Evolutionary conservation across 1,140 invertebrate species (phyloP).

Genomic region (Phocides pigmalion): DNA sequence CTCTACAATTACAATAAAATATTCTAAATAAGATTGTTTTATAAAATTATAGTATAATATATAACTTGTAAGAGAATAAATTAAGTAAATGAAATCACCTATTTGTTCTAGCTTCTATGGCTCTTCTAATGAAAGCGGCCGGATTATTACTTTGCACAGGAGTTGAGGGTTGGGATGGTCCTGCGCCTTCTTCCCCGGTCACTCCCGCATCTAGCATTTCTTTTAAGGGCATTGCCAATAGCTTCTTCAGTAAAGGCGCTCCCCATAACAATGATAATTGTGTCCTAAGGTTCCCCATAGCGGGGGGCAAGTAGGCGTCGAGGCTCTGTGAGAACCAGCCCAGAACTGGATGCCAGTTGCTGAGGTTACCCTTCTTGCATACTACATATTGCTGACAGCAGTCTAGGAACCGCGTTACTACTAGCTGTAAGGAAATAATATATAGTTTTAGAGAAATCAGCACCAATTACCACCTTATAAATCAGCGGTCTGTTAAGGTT

Average conservation of each 20-base stretch:
- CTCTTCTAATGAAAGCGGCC: conserved; percentile 76
- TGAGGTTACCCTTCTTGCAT: conserved; percentile 94
- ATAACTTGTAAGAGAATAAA: no score
- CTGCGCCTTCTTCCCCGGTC: conserved; percentile 63
- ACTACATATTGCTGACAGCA: conserved; percentile 94
- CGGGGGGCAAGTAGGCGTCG: conserved; percentile 92
- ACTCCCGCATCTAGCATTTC: conserved; percentile 73
- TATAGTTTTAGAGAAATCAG: background rate
- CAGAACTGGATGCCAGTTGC: conserved; percentile 98
- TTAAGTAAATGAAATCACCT: conserved; percentile 52
- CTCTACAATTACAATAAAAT: no score
- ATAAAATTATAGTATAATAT: no score
- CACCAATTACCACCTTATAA: no score
- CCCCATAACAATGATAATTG: conserved; percentile 96
- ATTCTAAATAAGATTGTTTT: no score
- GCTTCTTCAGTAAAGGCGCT: conserved; percentile 77
- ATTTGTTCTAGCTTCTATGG: conserved; percentile 82
- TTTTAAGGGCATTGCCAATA: conserved; percentile 69
- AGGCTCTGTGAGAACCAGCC: conserved; percentile 97
- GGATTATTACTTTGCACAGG: conserved; percentile 73
- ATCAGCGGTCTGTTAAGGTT: no score
- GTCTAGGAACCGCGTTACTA: conserved; percentile 91
- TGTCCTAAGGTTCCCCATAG: conserved; percentile 90
- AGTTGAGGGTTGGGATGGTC: conserved; percentile 74
- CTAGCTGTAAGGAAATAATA: conserved; percentile 84